Conservation (phyloP, 2,888 invertebrate species). For the Vannuccia rotundouncinata region DNA sequence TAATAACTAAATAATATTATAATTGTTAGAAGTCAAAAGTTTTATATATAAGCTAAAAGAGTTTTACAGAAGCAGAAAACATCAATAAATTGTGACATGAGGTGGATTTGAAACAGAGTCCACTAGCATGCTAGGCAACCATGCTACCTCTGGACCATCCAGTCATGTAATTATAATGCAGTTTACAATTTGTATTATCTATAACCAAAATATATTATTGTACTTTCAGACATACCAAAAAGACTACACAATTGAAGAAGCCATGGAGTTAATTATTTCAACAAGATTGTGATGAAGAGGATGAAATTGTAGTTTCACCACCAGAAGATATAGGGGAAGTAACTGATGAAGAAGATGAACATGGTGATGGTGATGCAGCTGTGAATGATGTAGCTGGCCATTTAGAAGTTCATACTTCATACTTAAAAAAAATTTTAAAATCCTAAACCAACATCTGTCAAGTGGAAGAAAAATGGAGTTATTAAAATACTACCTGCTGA, state of each 20-base stretch:
- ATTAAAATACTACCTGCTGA: slow-evolving; percentile 12
- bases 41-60: neutral
- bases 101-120: neutral
- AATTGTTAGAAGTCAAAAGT: neutral
- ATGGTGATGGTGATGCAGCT: neutral
- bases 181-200: neutral
- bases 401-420: neutral
- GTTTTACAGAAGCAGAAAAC: neutral
- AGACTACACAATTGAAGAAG: neutral
- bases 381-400: neutral
- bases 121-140: neutral
- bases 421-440: neutral
- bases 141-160: neutral
- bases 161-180: neutral
- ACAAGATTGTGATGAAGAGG: slow-evolving; percentile 9
- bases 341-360: slow-evolving; percentile 28
- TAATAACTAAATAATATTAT: neutral
- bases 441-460: neutral
- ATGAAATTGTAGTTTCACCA: neutral
- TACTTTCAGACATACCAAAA: neutral
- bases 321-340: neutral
- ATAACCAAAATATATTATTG: neutral
- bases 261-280: neutral
- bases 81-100: neutral
- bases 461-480: neutral